Evolutionary conservation across 2,113 vertebrate species (phyloP).

Genomic region (Hirundichthys speculiger): DNA sequence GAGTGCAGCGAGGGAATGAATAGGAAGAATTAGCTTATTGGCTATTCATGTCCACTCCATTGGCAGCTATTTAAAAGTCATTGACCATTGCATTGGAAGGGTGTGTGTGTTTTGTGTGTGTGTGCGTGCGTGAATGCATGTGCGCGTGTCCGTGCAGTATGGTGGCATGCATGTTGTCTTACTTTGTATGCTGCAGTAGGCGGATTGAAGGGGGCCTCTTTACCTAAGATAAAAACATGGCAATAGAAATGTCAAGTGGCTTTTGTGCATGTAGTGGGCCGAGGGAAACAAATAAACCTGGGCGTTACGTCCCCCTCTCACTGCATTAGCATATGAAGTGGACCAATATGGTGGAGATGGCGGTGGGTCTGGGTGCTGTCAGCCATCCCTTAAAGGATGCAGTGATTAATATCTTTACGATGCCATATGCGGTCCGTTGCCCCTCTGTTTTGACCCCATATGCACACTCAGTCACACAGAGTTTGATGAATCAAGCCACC

Average conservation of each 20-base stretch:
- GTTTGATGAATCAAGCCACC: conserved; percentile 71
- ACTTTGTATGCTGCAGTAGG: conserved; percentile 56
- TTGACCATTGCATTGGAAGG: conserved; percentile 82
- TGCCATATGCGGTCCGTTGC: conserved; percentile 88
- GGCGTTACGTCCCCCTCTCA: conserved; percentile 78
- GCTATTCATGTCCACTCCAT: conserved; percentile 87
- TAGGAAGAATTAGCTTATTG: conserved; percentile 85
- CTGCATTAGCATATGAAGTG: conserved; percentile 96
- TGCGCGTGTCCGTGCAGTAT: conserved; percentile 49
- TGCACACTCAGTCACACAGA: conserved; percentile 38
- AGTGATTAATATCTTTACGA: conserved; percentile 99
- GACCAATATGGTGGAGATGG: conserved; percentile 81
- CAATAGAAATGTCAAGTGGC: conserved; percentile 83
- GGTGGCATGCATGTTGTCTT: conserved; percentile 42
- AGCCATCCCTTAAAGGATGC: conserved; percentile 85
- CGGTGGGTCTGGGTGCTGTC: conserved; percentile 88
- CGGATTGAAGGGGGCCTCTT: conserved; percentile 71
- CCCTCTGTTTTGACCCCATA: conserved; percentile 79
- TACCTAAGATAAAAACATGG: conserved; percentile 82
- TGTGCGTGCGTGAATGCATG: conserved; percentile 51
- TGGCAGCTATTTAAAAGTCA: conserved; percentile 87
- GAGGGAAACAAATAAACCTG: conserved; percentile 82
- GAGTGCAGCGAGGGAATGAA: conserved; percentile 82
- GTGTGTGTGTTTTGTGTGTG: conserved; percentile 48
- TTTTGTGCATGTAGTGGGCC: conserved; percentile 78